phyloP scores from a whole-genome alignment of 2,113 vertebrate genomes.

The Pipra filicauda region DNA sequence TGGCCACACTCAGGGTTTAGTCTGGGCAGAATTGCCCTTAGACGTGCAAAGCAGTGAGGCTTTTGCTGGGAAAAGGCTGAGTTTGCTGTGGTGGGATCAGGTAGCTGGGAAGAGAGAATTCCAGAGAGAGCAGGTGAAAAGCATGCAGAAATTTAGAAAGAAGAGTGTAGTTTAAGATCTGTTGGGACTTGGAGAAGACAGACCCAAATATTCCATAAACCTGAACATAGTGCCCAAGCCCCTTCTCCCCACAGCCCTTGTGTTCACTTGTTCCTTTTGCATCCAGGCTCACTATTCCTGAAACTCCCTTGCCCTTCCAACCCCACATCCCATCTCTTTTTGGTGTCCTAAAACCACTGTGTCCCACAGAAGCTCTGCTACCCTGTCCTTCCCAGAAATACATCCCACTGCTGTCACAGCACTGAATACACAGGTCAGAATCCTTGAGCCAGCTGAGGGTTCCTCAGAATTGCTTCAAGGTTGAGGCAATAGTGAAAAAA shows the following conservation, averaged over 20 bases:
- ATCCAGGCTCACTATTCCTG: neutral
- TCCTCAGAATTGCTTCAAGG: neutral
- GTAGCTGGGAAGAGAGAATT: neutral
- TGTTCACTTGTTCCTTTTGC: neutral
- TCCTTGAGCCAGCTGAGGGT: accelerated
- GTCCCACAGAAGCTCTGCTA: neutral
- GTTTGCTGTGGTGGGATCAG: neutral
- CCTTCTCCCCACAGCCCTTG: neutral
- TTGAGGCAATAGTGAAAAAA: neutral
- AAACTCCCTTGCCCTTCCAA: neutral
- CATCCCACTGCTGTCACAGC: neutral
- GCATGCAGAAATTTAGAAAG: neutral
- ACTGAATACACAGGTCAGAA: neutral
- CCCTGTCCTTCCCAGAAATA: accelerated
- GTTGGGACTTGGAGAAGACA: neutral
- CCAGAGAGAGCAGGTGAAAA: neutral
- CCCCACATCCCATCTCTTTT: accelerated
- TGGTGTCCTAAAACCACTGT: neutral
- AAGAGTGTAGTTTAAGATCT: neutral
- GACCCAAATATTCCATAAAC: accelerated
- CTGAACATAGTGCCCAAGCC: neutral
- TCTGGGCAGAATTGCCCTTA: neutral
- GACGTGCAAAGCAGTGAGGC: neutral
- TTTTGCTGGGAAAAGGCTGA: neutral
- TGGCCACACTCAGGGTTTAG: neutral